Base-by-base conservation (phyloP, 2,113 vertebrate genomes). In the Hippocampus zosterae region DNA sequence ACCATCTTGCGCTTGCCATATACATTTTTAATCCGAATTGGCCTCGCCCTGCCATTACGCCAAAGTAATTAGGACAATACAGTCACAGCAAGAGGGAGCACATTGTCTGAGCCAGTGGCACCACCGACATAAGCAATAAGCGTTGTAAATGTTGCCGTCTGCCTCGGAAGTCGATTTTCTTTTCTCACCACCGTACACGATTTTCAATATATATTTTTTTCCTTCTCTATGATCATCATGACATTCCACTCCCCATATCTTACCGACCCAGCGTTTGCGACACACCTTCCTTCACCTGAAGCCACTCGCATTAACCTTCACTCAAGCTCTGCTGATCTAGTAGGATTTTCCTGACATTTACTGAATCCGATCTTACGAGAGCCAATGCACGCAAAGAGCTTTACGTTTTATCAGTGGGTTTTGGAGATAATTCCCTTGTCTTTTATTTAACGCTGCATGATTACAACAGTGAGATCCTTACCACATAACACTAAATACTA, bases 21-120 rank as follows among this genome's bases (percentile, higher is more conserved):
- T 90, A 74, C 81, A 90, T 85, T 86, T 89, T 89, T 88, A 87
- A 90, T 87, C 73, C 64, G 64, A 85, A 84, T 76, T 73, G 80
- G 60, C 77, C 67, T 73, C 55, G 23, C 68, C 82, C 73, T 71
- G 65, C 80, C 68, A 78, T 89, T 83, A 84, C 70, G 65, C 53
- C 57, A 18, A 62, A 68, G 70, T 83, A 85, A 88, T 90, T 87
- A 88, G 77, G 77, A 71, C 85, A 85, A 84, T 88, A 68, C 56
- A 71, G 68, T 55, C 76, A 67, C n/a, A 10, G 62, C 42, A 18
- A 69, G 71, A 67, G 37, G 63, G 52, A n/a, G 9, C 64, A 19
- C 50, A 44, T 65, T 62, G n/a, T 60, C 50, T 52, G 12, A 40
- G 53, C 46, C 1, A 5, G 16, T 27, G 15, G 15, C 41, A 44